Base-by-base conservation (phyloP, 2,888 invertebrate species). In the Cryptocephalus primarius region DNA sequence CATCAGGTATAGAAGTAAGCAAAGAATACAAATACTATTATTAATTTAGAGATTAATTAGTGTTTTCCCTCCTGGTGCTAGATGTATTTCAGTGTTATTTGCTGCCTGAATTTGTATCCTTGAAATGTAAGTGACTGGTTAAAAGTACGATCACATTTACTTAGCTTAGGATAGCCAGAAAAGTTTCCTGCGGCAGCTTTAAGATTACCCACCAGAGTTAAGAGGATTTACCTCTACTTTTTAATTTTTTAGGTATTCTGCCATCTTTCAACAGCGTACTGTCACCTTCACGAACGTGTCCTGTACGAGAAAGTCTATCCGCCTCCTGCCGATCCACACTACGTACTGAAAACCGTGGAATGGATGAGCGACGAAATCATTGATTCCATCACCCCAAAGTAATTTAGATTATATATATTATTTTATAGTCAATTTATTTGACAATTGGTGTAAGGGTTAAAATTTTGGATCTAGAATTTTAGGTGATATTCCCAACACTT, bases 191-290 rank as follows among this genome's bases (percentile, higher is more conserved):
- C n/a, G n/a, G n/a, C n/a, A n/a, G n/a, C n/a, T n/a, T n/a, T n/a
- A n/a, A n/a, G n/a, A n/a, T n/a, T n/a, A n/a, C n/a, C n/a, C n/a
- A n/a, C n/a, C n/a, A n/a, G n/a, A n/a, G n/a, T n/a, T n/a, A n/a
- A n/a, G n/a, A n/a, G n/a, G n/a, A n/a, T n/a, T n/a, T n/a, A n/a
- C n/a, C n/a, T n/a, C n/a, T n/a, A n/a, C n/a, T n/a, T n/a, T n/a
- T n/a, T n/a, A 45, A 42, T 47, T 45, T 55, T 58, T 8, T 68
- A 82, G 80, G 70, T 85, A 4, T 80, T 86, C 63, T 75, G 81
- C 42, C 85, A 94, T 68, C 79, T 93, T 8, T 93, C 93, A 1
- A 93, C 94, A 0, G 83, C 93, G 0, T 94, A 92, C 68, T 90
- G 93, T 60, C 94, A 95, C 65, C 79, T 94, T 47, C 82, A 89